Evolutionary conservation across 2,113 vertebrate genomes (phyloP).

Genomic region (Leptocoma aspasia): DNA sequence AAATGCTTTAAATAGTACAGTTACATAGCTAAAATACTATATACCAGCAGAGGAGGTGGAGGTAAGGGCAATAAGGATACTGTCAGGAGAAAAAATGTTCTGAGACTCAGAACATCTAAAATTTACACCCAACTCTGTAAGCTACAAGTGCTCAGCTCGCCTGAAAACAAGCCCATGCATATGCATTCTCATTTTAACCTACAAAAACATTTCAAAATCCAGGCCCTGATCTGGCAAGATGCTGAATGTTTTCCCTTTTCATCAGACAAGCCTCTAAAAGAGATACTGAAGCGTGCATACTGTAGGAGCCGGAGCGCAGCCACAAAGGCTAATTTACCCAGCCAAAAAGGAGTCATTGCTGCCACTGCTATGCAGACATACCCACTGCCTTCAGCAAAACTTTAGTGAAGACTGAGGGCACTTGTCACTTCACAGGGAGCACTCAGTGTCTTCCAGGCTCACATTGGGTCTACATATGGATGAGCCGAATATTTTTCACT

Average conservation of each 20-base stretch:
- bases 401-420: constrained; percentile 32
- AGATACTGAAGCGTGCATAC: constrained; percentile 20
- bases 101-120: not conserved
- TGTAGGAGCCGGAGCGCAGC: not conserved
- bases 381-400: constrained; percentile 43
- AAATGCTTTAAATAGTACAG: not conserved
- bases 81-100: not conserved
- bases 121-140: not conserved
- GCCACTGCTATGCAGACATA: constrained; percentile 1
- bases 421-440: constrained; percentile 54
- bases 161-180: constrained; percentile 45
- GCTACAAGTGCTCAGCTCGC: not conserved
- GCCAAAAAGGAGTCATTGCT: constrained; percentile 53
- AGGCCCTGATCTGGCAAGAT: constrained; percentile 51
- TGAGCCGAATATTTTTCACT: constrained; percentile 23
- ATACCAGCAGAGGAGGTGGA: not conserved
- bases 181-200: constrained; percentile 52
- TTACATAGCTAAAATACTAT: not conserved
- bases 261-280: constrained; percentile 61
- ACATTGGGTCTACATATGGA: constrained; percentile 38
- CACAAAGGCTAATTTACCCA: constrained; percentile 34
- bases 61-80: not conserved
- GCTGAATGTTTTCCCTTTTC: constrained; percentile 49
- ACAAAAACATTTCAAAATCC: constrained; percentile 54
- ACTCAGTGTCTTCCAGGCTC: constrained; percentile 34